Conservation (phyloP, 2,888 invertebrate species). For the Cerastoderma edule region DNA sequence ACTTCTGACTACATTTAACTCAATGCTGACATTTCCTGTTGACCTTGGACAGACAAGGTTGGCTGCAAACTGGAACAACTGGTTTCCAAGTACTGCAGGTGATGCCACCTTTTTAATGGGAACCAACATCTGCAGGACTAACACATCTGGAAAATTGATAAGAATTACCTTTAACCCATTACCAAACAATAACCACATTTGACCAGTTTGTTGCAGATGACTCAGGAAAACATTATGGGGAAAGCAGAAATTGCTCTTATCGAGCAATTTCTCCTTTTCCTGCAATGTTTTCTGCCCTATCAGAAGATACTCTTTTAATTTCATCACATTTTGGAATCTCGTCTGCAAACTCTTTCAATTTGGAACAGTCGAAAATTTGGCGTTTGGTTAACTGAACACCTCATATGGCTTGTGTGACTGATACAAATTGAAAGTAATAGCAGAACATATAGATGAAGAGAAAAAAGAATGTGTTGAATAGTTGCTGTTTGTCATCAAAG, state of each 20-base stretch:
- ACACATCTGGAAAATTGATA: conserved; percentile 33
- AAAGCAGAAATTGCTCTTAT: conserved; percentile 13
- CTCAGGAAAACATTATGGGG: background rate
- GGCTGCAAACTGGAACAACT: conserved; percentile 27
- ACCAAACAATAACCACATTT: no score
- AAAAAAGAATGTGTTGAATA: no score
- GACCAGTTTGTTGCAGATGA: background rate
- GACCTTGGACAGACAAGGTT: conserved; percentile 27
- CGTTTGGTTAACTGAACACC: no score
- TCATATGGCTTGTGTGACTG: no score
- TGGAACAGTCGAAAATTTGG: no score
- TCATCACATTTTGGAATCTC: no score
- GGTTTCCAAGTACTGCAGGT: conserved; percentile 2
- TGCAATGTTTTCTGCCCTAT: background rate
- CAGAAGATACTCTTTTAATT: no score
- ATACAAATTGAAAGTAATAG: no score
- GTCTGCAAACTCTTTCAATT: no score
- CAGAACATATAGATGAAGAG: no score
- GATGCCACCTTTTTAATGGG: conserved; percentile 10
- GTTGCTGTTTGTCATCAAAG: no score
- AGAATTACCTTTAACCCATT: no score
- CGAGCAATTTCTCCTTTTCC: conserved; percentile 1
- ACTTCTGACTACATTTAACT: conserved; percentile 26
- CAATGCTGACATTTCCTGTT: conserved; percentile 20
- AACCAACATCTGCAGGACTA: conserved; percentile 21